These are phyloP conservation scores for Cyclura pinguis DNA, from an alignment of 2,797 vertebrate genomes.

Conservation along the genomic window DNA sequence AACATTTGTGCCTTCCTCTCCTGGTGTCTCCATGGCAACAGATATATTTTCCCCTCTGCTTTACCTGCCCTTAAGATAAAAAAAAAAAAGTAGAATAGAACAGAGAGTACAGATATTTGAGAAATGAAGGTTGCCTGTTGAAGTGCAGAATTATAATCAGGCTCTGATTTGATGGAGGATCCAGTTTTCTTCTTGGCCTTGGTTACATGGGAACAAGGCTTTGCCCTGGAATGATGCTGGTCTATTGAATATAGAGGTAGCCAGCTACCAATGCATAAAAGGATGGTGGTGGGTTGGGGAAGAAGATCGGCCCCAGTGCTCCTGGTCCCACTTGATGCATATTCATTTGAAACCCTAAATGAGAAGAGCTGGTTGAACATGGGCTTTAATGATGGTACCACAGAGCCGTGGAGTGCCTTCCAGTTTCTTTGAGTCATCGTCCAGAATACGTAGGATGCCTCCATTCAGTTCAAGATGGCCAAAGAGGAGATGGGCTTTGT, in stretches of 20 bases:
- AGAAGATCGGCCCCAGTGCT: neutral
- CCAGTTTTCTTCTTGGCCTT: neutral
- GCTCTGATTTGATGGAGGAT: neutral
- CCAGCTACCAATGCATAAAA: too few relatives aligned
- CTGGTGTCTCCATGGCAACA: conserved; percentile 74
- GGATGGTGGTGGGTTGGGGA: neutral
- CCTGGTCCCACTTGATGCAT: too few relatives aligned
- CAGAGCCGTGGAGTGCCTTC: too few relatives aligned
- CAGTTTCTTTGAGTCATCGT: too few relatives aligned
- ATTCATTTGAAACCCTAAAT: too few relatives aligned
- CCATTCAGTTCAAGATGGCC: too few relatives aligned
- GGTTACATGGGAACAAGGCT: neutral
- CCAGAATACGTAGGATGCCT: too few relatives aligned
- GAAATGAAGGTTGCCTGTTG: conserved; percentile 47
- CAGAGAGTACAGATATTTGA: conserved; percentile 48
- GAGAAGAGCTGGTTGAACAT: neutral
- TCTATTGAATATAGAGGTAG: neutral
- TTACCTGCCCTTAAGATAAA: conserved; percentile 40
- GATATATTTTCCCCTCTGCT: conserved; percentile 58
- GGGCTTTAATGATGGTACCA: too few relatives aligned
- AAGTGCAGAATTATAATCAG: neutral
- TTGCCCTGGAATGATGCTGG: too few relatives aligned
- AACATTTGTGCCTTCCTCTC: conserved; percentile 65
- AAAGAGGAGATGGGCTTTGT: too few relatives aligned
- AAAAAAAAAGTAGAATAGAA: too few relatives aligned